Evolutionary conservation across 2,888 invertebrate species (phyloP), one percentile per base, ranked within the genome.

Genomic region (Lasioglossum figueresi): DNA sequence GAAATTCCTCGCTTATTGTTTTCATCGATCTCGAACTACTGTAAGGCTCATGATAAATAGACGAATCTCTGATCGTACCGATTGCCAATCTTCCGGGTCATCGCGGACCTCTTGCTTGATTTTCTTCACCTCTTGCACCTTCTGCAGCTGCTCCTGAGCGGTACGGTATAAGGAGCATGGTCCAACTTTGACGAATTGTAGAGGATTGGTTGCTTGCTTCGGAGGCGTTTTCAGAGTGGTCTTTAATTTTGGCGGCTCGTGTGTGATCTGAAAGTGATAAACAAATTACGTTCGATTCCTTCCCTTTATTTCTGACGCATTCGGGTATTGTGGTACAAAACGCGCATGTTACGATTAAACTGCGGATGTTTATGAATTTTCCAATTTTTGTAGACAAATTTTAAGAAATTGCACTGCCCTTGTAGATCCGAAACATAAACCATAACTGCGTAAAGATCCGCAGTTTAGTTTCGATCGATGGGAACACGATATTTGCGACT

Each of bases 11-110:
- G 31, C 31, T 31, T 1, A 31, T 45, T 45, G n/a, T 4, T 45
- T 45, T 19, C 0, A 19, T 48, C 19, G 5, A 48, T 48, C 48
- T 19, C 19, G 19, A 19, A 48, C 48, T 48, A 6, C 14, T 16
- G 45, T 12, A 16, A 23, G 52, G 8, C n/a, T n/a, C 4, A 12
- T n/a, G 23, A 8, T n/a, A n/a, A n/a, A n/a, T 56, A 56, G 37
- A 68, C 37, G 37, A 37, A 27, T 72, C n/a, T 8, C 1, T 66
- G 10, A 27, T 27, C 97, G 96, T 95, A 98, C 98, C 96, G 97
- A 97, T 96, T 98, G 98, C 98, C 98, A 98, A 94, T 98, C 98
- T 95, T 98, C 98, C 88, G 97, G 97, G 91, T 98, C 97, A 94
- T 98, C 98, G 91, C 97, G 97, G 84, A 97, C 96, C 86, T 97